Evolutionary conservation across 2,797 vertebrate species (phyloP).

Genomic region (Artibeus lituratus): DNA sequence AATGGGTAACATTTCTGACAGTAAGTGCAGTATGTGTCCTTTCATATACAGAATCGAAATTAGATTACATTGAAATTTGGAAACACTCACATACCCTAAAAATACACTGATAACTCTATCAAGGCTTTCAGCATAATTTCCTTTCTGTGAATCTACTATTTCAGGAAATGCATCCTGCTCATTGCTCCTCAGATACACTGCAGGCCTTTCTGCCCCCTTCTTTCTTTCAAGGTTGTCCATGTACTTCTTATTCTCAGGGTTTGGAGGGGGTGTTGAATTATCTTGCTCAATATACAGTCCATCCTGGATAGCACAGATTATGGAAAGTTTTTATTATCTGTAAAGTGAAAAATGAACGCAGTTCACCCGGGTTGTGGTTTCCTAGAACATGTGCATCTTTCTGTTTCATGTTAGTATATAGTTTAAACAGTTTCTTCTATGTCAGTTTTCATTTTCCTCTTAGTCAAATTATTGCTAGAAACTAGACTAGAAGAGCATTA

Average conservation of each 20-base stretch:
- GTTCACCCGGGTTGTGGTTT: neutral
- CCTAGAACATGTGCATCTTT: neutral
- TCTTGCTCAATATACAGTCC: neutral
- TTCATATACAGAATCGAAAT: neutral
- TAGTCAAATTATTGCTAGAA: constrained; percentile 5
- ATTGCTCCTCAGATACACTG: neutral
- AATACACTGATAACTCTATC: neutral
- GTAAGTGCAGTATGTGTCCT: neutral
- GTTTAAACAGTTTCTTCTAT: neutral
- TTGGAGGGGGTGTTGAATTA: neutral
- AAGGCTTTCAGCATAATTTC: neutral
- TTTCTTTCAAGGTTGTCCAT: neutral
- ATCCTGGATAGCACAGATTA: neutral
- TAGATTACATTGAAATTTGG: constrained; percentile 36
- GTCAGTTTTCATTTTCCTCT: constrained; percentile 17
- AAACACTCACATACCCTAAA: neutral
- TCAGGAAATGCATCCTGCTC: neutral
- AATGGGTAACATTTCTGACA: constrained; percentile 35
- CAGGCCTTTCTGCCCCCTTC: neutral
- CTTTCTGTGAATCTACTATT: neutral
- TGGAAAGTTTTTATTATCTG: constrained; percentile 22
- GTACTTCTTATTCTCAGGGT: neutral
- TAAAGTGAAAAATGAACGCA: neutral
- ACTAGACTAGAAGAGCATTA: neutral
- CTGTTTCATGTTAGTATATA: neutral